These are phyloP conservation scores for Podotricha telesiphe DNA, from an alignment of 2,888 invertebrate species.

Conservation along the genomic window DNA sequence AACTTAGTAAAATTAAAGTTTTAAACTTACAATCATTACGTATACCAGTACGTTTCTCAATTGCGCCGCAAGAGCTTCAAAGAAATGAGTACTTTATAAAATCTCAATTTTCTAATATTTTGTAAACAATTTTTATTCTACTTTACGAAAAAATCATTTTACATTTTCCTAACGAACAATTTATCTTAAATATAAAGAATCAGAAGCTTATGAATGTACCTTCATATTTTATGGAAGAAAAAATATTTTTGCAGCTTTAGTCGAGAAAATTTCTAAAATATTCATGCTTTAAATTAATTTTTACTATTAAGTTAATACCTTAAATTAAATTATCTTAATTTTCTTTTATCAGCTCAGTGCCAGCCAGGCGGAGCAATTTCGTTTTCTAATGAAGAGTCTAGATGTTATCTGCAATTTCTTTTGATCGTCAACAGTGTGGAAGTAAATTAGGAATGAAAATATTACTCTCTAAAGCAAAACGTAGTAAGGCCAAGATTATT, in stretches of 20 bases:
- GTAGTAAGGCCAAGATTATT: neutral
- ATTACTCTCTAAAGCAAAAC: neutral
- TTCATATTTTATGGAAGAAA: neutral
- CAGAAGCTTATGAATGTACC: neutral
- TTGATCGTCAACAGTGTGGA: neutral
- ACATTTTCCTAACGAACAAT: neutral
- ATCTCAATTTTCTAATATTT: neutral
- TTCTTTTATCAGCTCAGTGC: conserved; percentile 22
- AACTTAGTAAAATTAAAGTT: no score
- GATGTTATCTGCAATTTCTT: conserved; percentile 19
- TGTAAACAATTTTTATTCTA: neutral
- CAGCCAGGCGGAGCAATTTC: conserved; percentile 22
- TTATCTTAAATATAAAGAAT: neutral
- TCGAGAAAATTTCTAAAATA: neutral
- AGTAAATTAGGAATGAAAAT: conserved; percentile 13
- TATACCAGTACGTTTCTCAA: no score
- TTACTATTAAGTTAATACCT: conserved; percentile 5
- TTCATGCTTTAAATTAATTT: conserved; percentile 3
- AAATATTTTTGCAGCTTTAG: neutral
- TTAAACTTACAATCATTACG: no score
- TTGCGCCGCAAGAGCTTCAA: no score
- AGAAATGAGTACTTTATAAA: no score
- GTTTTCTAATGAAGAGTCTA: conserved; percentile 23
- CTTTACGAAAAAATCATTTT: neutral
- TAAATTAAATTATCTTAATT: conserved; percentile 20